Conservation (phyloP, 2,888 invertebrate species). For the Thelaira solivaga region DNA sequence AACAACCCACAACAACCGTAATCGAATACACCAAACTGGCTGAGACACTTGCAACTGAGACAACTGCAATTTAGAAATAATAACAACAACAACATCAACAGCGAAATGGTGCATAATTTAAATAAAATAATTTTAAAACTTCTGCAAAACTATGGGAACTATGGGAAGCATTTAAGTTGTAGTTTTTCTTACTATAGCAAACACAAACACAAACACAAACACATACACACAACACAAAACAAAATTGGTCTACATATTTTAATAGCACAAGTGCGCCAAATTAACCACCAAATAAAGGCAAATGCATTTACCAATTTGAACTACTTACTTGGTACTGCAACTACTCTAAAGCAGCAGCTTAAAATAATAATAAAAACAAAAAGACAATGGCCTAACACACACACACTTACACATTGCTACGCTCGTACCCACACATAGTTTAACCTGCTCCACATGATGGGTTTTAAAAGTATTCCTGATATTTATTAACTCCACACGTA, state of each 20-base stretch:
- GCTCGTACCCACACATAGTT: not conserved
- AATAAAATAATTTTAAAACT: conserved; percentile 61
- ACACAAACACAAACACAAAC: not conserved
- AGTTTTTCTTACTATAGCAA: conserved; percentile 36
- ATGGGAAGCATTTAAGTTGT: conserved; percentile 61
- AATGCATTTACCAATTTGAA: conserved; percentile 56
- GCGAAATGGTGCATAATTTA: conserved; percentile 34
- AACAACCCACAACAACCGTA: not conserved
- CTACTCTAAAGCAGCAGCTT: too few species aligned
- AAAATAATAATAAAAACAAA: too few species aligned
- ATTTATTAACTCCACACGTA: conserved; percentile 41
- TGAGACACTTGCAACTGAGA: conserved; percentile 43
- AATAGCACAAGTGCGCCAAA: conserved; percentile 61
- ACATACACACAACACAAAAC: not conserved
- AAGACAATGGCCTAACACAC: conserved; percentile 9
- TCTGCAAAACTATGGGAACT: conserved; percentile 61
- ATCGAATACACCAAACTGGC: not conserved
- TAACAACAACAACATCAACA: conserved; percentile 5
- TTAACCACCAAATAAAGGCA: conserved; percentile 58
- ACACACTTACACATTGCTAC: not conserved
- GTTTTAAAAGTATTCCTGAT: conserved; percentile 31
- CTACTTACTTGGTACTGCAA: conserved; percentile 36
- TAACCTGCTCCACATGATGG: not conserved
- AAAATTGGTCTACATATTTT: conserved; percentile 60
- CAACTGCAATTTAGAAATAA: conserved; percentile 6